These are phyloP conservation scores for Actinopyga echinites DNA, from an alignment of 53 echinoderm and acorn worm species.

Conservation along the genomic window DNA sequence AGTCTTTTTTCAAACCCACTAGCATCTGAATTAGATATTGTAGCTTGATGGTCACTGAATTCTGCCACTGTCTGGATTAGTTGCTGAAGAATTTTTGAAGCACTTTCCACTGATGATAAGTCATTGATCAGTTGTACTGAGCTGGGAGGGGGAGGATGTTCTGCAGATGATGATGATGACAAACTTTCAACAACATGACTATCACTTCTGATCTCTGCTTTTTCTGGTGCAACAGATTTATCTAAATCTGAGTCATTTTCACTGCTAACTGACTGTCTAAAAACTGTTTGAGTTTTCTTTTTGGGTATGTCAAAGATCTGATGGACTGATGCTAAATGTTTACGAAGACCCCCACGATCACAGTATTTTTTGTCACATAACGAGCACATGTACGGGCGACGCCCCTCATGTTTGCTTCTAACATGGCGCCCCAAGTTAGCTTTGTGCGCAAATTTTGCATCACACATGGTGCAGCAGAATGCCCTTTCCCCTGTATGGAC, in stretches of 20 bases:
- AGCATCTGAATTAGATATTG: too few relatives aligned
- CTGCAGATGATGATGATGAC: background rate
- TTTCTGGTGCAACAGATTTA: background rate
- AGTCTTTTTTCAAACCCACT: too few relatives aligned
- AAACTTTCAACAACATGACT: background rate
- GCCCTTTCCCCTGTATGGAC: constrained; percentile 45
- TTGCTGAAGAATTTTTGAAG: constrained; percentile 33
- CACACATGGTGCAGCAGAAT: constrained; percentile 8
- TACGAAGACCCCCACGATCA: constrained; percentile 38
- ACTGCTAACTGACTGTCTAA: too few relatives aligned
- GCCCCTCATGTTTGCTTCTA: constrained; percentile 34
- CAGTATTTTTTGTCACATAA: constrained; percentile 40
- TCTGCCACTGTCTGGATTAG: constrained; percentile 1
- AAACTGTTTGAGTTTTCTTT: constrained; percentile 3
- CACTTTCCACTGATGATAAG: constrained; percentile 11
- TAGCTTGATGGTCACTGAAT: too few relatives aligned
- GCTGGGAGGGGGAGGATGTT: background rate
- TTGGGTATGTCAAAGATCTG: constrained; percentile 21
- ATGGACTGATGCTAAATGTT: constrained; percentile 39
- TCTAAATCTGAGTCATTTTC: background rate
- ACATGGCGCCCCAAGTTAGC: constrained; percentile 33
- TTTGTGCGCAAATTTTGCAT: constrained; percentile 26
- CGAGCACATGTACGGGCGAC: constrained; percentile 27
- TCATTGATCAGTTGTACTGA: background rate
- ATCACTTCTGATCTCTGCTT: background rate